A percentile compares a stretch with the other conserved stretches of the same genome.
Conservation (phyloP, 2,113 vertebrate species). For the Cinclus cinclus region DNA sequence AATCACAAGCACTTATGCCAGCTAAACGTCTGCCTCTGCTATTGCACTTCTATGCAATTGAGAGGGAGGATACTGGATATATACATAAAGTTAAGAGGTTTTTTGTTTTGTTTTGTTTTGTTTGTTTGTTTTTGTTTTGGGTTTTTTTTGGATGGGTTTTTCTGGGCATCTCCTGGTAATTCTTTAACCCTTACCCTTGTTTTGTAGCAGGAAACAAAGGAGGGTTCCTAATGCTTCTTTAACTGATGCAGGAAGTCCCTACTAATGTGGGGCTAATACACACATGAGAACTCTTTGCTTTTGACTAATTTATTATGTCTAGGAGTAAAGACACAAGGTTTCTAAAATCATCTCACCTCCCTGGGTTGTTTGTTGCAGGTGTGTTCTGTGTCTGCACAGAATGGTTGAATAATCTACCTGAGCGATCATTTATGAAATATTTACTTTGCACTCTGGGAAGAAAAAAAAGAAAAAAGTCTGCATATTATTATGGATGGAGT, state of each 20-base stretch:
- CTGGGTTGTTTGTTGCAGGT: not conserved
- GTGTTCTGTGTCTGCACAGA: not conserved
- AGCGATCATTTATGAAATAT: slow-evolving; percentile 42
- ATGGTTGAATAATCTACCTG: not conserved
- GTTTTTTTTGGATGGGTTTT: too few relatives aligned
- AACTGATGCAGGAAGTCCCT: not conserved
- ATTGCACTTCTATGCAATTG: not conserved
- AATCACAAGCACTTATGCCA: not conserved
- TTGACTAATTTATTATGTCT: not conserved
- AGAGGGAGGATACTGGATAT: not conserved
- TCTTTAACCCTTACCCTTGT: not conserved
- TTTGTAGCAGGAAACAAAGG: not conserved
- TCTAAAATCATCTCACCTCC: not conserved
- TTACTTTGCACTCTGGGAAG: not conserved
- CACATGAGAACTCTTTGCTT: not conserved
- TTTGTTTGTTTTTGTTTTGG: too few relatives aligned
- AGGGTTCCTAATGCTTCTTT: not conserved
- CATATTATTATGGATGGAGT: slow-evolving; percentile 31
- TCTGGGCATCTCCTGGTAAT: not conserved
- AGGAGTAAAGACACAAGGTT: not conserved
- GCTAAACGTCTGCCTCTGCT: not conserved
- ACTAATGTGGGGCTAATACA: not conserved
- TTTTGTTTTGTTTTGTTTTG: not conserved
- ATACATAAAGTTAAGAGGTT: not conserved
- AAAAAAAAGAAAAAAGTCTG: not conserved